Evolutionary conservation across 1,140 invertebrate species (phyloP).

Genomic region (Gryon sp.): DNA sequence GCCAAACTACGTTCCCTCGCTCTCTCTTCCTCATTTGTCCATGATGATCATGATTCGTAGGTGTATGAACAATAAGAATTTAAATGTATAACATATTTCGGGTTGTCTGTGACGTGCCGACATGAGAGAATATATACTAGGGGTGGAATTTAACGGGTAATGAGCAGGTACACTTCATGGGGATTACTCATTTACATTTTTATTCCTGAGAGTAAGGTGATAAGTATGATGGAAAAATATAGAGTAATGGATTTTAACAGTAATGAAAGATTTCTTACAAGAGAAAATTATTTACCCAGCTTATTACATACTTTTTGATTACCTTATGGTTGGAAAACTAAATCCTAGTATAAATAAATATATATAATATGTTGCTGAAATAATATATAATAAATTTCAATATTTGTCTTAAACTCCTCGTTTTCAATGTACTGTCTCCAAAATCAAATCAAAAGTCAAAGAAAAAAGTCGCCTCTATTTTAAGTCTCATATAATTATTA

Average conservation of each 20-base stretch:
- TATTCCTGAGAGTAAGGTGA: constrained; percentile 19
- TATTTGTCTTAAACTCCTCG: no score
- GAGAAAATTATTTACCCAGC: no score
- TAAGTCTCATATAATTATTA: constrained; percentile 6
- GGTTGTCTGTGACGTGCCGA: constrained; percentile 34
- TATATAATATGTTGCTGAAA: no score
- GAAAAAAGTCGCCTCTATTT: no score
- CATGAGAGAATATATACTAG: constrained; percentile 19
- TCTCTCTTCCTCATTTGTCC: not conserved
- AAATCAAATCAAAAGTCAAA: no score
- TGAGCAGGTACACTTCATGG: constrained; percentile 15
- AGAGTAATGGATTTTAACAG: constrained; percentile 10
- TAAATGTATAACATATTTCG: constrained; percentile 50
- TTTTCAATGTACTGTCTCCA: no score
- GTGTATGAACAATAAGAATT: constrained; percentile 53
- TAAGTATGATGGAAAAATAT: constrained; percentile 23
- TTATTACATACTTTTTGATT: no score
- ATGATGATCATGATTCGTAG: constrained; percentile 28
- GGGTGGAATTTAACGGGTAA: constrained; percentile 33
- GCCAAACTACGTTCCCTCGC: not conserved
- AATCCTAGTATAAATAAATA: no score
- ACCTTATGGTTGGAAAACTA: no score
- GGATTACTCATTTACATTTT: constrained; percentile 42
- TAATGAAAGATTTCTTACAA: constrained; percentile 7
- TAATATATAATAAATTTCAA: no score